Percentiles rank a stretch among this genome's conserved stretches.
phyloP scores from a whole-genome alignment of 2,888 invertebrate species.

The Vandiemenella viatica region DNA sequence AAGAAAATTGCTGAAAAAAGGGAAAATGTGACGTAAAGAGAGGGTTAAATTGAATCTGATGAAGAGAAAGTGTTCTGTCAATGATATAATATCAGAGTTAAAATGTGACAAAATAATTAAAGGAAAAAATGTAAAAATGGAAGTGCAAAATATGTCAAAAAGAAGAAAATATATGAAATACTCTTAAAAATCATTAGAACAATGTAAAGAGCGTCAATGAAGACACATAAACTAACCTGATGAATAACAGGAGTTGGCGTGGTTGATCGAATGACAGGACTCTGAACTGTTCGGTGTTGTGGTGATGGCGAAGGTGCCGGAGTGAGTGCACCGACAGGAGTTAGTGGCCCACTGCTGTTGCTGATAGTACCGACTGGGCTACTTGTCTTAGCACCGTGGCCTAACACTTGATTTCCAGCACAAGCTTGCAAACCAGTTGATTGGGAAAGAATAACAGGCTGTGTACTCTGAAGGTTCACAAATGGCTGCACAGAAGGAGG shows the following conservation, averaged over 20 bases:
- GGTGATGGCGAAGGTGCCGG: constrained; percentile 15
- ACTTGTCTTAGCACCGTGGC: neutral
- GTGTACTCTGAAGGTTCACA: neutral
- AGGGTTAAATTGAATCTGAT: too few relatives aligned
- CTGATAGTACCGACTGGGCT: neutral
- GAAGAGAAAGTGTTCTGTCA: too few relatives aligned
- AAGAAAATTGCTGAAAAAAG: too few relatives aligned
- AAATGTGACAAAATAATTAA: too few relatives aligned
- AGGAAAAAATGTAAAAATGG: too few relatives aligned
- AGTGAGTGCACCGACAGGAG: constrained; percentile 12
- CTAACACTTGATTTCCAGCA: neutral
- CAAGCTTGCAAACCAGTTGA: neutral
- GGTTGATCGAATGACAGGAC: constrained; percentile 20
- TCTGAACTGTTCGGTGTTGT: constrained; percentile 12
- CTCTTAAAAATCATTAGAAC: too few relatives aligned
- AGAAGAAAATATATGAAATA: too few relatives aligned
- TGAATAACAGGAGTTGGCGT: constrained; percentile 20
- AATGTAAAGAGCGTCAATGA: too few relatives aligned
- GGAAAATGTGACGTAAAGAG: too few relatives aligned
- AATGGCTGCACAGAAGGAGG: neutral
- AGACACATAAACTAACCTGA: constrained; percentile 12
- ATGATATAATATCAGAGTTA: too few relatives aligned
- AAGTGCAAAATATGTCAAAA: too few relatives aligned
- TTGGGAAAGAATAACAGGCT: constrained; percentile 1
- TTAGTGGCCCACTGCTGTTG: neutral